These are phyloP conservation scores for Eospalax fontanierii DNA, from an alignment of 2,797 vertebrate species.

Conservation along the genomic window DNA sequence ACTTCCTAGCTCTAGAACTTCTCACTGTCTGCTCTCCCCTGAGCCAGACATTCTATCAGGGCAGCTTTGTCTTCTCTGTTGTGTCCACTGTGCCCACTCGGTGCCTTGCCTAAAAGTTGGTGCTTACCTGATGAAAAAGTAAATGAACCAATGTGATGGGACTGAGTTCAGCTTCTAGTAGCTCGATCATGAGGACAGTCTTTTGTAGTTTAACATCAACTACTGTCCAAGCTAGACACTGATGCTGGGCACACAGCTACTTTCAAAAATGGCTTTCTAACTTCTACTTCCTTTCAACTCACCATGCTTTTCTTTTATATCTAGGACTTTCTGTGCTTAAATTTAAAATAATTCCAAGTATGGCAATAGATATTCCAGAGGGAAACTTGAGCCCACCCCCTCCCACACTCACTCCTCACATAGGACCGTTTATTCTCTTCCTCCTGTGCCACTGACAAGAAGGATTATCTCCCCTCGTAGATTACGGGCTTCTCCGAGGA, in stretches of 20 bases:
- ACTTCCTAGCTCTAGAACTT: neutral
- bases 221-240: neutral
- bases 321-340: neutral
- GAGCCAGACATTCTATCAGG: no score
- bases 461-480: neutral
- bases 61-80: neutral
- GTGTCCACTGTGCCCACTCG: fast-evolving
- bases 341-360: neutral
- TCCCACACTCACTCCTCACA: neutral
- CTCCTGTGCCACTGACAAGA: neutral
- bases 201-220: fast-evolving
- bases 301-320: no score
- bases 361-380: neutral
- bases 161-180: neutral
- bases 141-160: no score
- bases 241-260: no score
- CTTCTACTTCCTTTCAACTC: neutral
- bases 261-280: neutral
- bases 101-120: neutral
- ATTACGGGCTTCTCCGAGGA: neutral
- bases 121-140: neutral
- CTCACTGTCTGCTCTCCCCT: neutral
- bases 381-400: no score
- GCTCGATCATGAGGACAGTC: neutral
- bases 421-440: fast-evolving